Conservation (phyloP, 2,797 vertebrate genomes). For the Molossus molossus region DNA sequence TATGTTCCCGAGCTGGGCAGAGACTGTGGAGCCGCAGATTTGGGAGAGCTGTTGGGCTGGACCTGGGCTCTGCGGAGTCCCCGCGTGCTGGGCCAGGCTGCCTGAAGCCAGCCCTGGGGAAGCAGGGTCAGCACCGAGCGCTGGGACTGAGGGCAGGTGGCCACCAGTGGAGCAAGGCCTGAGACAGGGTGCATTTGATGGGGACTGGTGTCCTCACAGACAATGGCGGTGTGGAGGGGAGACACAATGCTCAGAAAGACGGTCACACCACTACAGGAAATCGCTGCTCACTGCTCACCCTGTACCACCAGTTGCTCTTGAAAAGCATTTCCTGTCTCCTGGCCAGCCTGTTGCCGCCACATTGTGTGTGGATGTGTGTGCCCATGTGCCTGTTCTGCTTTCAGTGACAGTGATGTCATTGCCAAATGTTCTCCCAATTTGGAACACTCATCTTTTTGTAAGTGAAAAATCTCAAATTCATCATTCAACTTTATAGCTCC, state of each 20-base stretch:
- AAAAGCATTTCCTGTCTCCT: neutral
- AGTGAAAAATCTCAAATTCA: neutral
- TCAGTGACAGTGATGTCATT: neutral
- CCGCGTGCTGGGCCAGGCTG: neutral
- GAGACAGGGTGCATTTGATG: too few relatives aligned
- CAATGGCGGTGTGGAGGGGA: neutral
- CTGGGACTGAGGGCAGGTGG: neutral
- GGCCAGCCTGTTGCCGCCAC: neutral
- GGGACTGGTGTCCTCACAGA: neutral
- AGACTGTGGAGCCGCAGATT: accelerated
- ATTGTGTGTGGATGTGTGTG: accelerated
- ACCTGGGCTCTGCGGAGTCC: neutral
- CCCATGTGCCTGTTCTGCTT: neutral
- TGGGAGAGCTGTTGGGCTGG: neutral
- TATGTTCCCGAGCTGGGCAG: neutral
- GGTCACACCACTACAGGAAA: neutral
- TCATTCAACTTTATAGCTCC: neutral
- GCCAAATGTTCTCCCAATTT: neutral
- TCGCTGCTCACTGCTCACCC: neutral
- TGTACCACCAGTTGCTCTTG: neutral
- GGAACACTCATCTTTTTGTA: neutral
- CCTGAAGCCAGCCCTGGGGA: neutral
- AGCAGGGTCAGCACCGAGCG: neutral
- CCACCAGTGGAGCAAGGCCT: neutral
- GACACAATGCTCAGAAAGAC: neutral